phyloP scores from a whole-genome alignment of 2,113 vertebrate species.

The Passer domesticus region DNA sequence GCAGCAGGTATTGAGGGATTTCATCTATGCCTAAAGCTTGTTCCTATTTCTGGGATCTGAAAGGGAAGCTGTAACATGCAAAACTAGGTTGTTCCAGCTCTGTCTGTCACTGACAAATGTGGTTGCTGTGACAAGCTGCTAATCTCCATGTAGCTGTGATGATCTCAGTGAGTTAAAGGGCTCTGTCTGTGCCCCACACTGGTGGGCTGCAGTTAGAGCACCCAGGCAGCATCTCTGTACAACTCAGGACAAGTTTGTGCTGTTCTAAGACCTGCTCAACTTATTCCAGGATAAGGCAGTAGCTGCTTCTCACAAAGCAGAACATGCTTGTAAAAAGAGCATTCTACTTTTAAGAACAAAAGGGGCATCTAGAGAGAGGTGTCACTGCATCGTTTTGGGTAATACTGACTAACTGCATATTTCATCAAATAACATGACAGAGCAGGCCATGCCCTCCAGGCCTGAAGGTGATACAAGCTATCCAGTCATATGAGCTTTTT shows the following conservation, averaged over 20 bases:
- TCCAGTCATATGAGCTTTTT: not conserved
- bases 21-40: not conserved
- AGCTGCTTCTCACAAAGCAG: not conserved
- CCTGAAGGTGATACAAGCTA: not conserved
- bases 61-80: not conserved
- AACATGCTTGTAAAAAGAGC: not conserved
- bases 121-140: not conserved
- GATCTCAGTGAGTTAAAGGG: not conserved
- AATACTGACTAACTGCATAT: not conserved
- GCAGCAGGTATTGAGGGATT: not conserved
- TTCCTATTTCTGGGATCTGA: not conserved
- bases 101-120: not conserved
- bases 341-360: not conserved
- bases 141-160: rapidly evolving
- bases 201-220: not conserved
- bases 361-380: not conserved
- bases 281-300: not conserved
- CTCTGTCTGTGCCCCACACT: not conserved
- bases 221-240: no score
- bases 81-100: not conserved
- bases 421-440: not conserved
- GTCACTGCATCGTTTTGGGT: not conserved
- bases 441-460: not conserved
- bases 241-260: not conserved
- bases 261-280: not conserved